Base-by-base conservation (phyloP, 2,888 invertebrate genomes). In the Zeuzera pyrina region DNA sequence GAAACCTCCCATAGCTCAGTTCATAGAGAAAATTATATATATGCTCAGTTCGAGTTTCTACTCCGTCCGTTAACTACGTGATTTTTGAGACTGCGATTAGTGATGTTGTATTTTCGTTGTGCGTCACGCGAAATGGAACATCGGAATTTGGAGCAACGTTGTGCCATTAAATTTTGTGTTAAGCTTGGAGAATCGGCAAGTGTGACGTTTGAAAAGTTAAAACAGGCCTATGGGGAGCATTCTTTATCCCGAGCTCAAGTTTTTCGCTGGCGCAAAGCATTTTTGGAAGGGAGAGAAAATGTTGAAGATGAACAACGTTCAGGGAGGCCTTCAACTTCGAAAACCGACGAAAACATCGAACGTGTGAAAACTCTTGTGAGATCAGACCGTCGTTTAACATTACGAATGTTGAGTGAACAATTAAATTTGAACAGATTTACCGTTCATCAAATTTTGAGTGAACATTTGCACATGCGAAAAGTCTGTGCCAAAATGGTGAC, bases 131-230 rank as follows among this genome's bases (percentile, higher is more conserved):
- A n/a, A n/a, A n/a, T n/a, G n/a, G n/a, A n/a, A n/a, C n/a, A n/a
- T n/a, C n/a, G n/a, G n/a, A n/a, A n/a, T n/a, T n/a, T n/a, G n/a
- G 26, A 26, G 26, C 26, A 26, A 10, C 26, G 26, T 13, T 12
- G 7, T 13, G 26, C 26, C 4, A 26, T 26, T 12, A 26, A 26
- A 26, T 26, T 26, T 10, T 26, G 26, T 13, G 12, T 13, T 5
- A 26, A 26, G n/a, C 13, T 26, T 7, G 19, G 19, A 5, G 8
- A 19, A 19, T 6, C 19, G 8, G 26, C 26, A 6, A 12, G 3
- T 11, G 12, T 12, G n/a, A 12, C 26, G 8, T 10, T 6, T n/a
- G 26, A 3, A 6, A 12, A n/a, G 5, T 12, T 26, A 5, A 13
- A 12, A 10, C 6, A 11, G 3, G 12, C 13, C 6, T 26, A 26